Evolutionary conservation across 2,113 vertebrate genomes (phyloP), one percentile per base, ranked within the genome.

Genomic region (Aegithalos caudatus): DNA sequence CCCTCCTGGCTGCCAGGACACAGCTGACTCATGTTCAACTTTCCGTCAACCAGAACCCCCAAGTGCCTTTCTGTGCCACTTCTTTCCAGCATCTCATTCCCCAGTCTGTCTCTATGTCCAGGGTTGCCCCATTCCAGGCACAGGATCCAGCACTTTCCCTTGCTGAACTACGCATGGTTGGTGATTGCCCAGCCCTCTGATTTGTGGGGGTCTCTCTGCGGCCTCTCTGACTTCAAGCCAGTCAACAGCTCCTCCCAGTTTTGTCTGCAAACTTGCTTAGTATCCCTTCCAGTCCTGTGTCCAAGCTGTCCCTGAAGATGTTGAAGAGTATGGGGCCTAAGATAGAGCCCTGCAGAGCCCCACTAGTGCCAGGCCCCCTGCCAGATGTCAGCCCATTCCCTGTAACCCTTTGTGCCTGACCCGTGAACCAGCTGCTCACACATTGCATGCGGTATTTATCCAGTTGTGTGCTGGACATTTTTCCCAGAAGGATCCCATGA

Each of bases 381-480:
- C 1, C 3, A 1, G n/a, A n/a, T 29, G 12, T 14, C 50, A 64
- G 7, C n/a, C 33, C 58, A 28, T 18, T 73, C 48, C 50, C 42
- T 47, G 35, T 10, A 56, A 56, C 15, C 19, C 28, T 40, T 14
- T n/a, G 29, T 29, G 28, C n/a, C n/a, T 0, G 0, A 73, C 9
- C 9, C 0, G 0, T 15, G 29, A 65, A 14, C 58, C n/a, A 73
- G 28, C 0, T 33, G 28, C n/a, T 84, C n/a, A n/a, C 23, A 7
- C 40, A 28, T 4, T 5, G 1, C 11, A 64, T 33, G 40, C 28
- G 8, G n/a, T 15, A 7, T 48, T 74, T 24, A 29, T 57, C 15
- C 42, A 74, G 15, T 12, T 40, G 10, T 29, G 50, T 48, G 10
- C 20, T 74, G 15, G 8, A 42, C 9, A 20, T 16, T 29, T 40